Evolutionary conservation across 2,888 invertebrate genomes (phyloP).

Genomic region (Pelosia muscerda): DNA sequence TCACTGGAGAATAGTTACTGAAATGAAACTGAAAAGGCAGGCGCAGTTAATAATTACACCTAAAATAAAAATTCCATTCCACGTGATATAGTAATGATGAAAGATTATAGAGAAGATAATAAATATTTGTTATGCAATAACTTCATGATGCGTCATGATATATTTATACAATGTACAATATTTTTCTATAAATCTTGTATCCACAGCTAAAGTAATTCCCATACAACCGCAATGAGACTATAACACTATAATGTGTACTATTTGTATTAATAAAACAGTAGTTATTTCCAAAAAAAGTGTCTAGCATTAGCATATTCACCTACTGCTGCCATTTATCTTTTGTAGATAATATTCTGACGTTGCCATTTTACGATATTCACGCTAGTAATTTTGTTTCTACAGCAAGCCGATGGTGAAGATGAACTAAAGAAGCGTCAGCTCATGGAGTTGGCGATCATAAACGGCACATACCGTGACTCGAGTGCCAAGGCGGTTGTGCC

Average conservation of each 20-base stretch:
- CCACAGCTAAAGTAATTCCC: neutral
- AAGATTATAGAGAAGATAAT: no score
- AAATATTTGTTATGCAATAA: no score
- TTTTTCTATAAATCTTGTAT: neutral
- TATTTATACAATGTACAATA: neutral
- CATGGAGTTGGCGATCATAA: conserved; percentile 99
- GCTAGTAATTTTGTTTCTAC: conserved; percentile 54
- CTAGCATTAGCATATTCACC: neutral
- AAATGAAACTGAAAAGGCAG: no score
- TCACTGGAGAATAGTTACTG: no score
- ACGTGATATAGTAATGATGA: no score
- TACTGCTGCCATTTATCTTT: neutral
- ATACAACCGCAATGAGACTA: neutral
- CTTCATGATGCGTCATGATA: no score
- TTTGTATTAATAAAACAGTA: neutral
- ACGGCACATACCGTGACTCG: conserved; percentile 99
- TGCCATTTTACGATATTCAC: neutral
- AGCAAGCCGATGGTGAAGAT: conserved; percentile 99
- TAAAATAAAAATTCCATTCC: no score
- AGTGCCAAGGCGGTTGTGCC: conserved; percentile 95
- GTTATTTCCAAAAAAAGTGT: neutral
- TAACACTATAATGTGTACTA: no score
- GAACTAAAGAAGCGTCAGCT: conserved; percentile 99
- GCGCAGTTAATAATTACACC: no score
- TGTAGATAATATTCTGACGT: neutral